phyloP scores from a whole-genome alignment of 2,797 vertebrate species.

The Antennarius maculatus region DNA sequence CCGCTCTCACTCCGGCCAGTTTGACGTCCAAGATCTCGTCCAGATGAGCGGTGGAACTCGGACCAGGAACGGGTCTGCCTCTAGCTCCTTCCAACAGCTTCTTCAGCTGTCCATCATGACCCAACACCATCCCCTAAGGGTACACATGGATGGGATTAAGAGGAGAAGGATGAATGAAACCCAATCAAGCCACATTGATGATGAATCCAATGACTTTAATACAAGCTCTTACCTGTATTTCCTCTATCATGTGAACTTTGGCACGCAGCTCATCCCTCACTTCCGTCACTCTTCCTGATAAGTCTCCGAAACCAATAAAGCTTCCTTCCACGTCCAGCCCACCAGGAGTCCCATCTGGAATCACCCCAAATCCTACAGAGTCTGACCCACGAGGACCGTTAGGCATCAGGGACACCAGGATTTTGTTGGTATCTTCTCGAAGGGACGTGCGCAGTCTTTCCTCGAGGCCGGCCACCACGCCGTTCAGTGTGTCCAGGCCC shows the following conservation, averaged over 20 bases:
- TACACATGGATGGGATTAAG: slow-evolving; percentile 6
- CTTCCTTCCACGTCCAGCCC: slow-evolving; percentile 79
- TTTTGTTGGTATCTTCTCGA: slow-evolving; percentile 88
- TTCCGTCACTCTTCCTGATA: slow-evolving; percentile 89
- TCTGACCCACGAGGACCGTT: slow-evolving; percentile 75
- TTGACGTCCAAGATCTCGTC: slow-evolving; percentile 87
- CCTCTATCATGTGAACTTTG: slow-evolving; percentile 89
- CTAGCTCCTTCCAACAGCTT: slow-evolving; percentile 82
- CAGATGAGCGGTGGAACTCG: slow-evolving; percentile 77
- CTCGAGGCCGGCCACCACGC: slow-evolving; percentile 85
- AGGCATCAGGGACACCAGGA: slow-evolving; percentile 84
- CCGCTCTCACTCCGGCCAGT: slow-evolving; percentile 84
- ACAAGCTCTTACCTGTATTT: slow-evolving; percentile 76
- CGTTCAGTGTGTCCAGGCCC: slow-evolving; percentile 87
- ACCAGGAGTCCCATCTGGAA: slow-evolving; percentile 86
- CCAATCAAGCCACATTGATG: not conserved
- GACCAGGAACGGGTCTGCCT: slow-evolving; percentile 81
- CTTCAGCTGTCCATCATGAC: slow-evolving; percentile 93
- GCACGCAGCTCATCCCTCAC: slow-evolving; percentile 89
- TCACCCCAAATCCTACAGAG: slow-evolving; percentile 86
- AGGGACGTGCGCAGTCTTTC: slow-evolving; percentile 86
- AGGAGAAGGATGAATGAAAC: not conserved
- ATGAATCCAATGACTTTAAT: not conserved
- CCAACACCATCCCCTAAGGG: slow-evolving; percentile 88
- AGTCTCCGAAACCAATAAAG: slow-evolving; percentile 84